Conservation (phyloP, 2,888 invertebrate species). For the Polyommatus icarus region DNA sequence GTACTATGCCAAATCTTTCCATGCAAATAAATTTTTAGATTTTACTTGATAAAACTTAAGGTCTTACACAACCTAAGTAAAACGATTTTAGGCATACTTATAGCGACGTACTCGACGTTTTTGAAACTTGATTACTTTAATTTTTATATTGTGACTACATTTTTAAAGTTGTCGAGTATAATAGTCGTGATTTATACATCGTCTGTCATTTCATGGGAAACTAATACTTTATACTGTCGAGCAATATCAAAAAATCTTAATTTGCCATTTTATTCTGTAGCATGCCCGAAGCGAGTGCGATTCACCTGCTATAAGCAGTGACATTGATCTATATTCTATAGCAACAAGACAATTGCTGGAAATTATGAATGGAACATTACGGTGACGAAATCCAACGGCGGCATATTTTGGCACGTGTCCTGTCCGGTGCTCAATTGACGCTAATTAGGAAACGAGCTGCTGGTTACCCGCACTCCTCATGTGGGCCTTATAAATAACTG, state of each 20-base stretch:
- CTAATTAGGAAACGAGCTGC: conserved; percentile 78
- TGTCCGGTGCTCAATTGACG: conserved; percentile 76
- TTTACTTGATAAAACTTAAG: too few relatives aligned
- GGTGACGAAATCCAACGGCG: conserved; percentile 41
- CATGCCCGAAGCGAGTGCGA: background rate
- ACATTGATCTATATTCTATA: background rate
- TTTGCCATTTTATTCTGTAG: too few relatives aligned
- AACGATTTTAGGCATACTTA: background rate
- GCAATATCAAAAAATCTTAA: too few relatives aligned
- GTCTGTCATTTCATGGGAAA: too few relatives aligned
- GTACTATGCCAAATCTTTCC: too few relatives aligned
- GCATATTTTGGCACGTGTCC: conserved; percentile 77
- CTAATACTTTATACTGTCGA: too few relatives aligned
- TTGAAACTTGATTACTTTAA: background rate
- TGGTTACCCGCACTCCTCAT: conserved; percentile 46
- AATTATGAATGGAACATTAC: conserved; percentile 29
- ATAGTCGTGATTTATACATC: too few relatives aligned
- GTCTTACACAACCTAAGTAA: background rate
- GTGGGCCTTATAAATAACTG: conserved; percentile 40
- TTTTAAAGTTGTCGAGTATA: too few relatives aligned
- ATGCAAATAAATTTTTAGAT: too few relatives aligned
- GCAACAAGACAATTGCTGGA: conserved; percentile 9
- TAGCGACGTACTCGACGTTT: background rate
- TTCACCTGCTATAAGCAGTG: background rate
- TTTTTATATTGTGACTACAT: background rate